These are phyloP conservation scores for Prionailurus viverrinus DNA, from an alignment of 2,113 vertebrate genomes.

Conservation along the genomic window DNA sequence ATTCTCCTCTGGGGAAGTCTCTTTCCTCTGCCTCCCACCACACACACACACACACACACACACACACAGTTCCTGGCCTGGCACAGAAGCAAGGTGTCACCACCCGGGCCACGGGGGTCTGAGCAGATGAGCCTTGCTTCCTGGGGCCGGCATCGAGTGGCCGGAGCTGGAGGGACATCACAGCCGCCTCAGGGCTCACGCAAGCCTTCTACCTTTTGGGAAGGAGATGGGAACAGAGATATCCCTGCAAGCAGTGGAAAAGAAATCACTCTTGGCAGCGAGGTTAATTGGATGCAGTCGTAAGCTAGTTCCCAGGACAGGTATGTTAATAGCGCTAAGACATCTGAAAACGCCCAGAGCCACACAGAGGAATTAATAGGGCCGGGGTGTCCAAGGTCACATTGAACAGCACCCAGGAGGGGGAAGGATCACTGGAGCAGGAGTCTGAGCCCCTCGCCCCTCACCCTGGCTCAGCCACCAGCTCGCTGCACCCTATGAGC, in stretches of 20 bases:
- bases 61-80: rapidly evolving
- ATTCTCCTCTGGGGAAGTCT: neutral
- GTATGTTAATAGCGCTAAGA: neutral
- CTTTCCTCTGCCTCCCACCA: neutral
- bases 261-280: neutral
- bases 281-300: neutral
- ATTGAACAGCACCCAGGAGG: neutral
- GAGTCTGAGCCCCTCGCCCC: neutral
- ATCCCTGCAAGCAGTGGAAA: neutral
- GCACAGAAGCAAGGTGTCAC: neutral
- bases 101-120: neutral
- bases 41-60: neutral
- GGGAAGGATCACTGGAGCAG: neutral
- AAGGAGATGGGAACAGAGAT: neutral
- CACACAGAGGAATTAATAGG: neutral
- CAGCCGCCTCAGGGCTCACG: rapidly evolving
- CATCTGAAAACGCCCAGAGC: neutral
- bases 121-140: too few relatives aligned
- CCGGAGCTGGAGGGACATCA: too few relatives aligned
- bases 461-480: neutral
- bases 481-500: neutral
- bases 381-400: neutral
- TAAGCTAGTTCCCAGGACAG: constrained; percentile 28
- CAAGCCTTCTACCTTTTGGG: neutral
- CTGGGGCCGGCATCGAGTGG: rapidly evolving